Conservation (phyloP, 2,888 invertebrate genomes). For the Bruchidius siliquastri region DNA sequence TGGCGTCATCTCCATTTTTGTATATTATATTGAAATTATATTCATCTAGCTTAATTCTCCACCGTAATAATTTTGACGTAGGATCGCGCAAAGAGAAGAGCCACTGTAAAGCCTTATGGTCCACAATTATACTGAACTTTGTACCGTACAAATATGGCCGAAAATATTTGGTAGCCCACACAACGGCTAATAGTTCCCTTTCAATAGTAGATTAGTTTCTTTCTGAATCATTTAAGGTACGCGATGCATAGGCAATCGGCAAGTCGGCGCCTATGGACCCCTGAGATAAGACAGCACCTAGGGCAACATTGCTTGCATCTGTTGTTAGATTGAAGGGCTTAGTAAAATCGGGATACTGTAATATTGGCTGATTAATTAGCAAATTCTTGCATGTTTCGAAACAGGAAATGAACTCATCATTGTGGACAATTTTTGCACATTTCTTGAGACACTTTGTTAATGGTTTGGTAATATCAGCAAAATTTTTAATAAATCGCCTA, state of each 20-base stretch:
- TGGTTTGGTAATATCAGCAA: constrained; percentile 21
- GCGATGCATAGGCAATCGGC: constrained; percentile 16
- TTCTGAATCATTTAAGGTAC: constrained; percentile 5
- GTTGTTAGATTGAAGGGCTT: constrained; percentile 26
- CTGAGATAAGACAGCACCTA: constrained; percentile 26
- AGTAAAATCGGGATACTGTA: constrained; percentile 26
- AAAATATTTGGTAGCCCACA: no score
- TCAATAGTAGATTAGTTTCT: constrained; percentile 20
- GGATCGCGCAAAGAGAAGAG: no score
- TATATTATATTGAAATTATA: constrained; percentile 10
- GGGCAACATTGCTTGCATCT: constrained; percentile 21
- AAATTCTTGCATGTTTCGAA: constrained; percentile 21
- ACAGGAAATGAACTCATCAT: constrained; percentile 10
- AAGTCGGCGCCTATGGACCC: constrained; percentile 18
- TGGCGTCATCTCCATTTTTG: constrained; percentile 7
- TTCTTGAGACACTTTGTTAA: constrained; percentile 19
- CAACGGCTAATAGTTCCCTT: constrained; percentile 23
- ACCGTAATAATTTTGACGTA: constrained; percentile 11
- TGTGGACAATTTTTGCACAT: constrained; percentile 13
- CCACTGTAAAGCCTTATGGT: constrained; percentile 13
- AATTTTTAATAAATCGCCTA: constrained; percentile 17
- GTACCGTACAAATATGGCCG: constrained; percentile 13
- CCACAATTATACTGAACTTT: no score
- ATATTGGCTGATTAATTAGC: constrained; percentile 18
- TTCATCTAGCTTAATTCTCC: constrained; percentile 13